Evolutionary conservation across 2,113 vertebrate genomes (phyloP).

Genomic region (Erinaceus europaeus): DNA sequence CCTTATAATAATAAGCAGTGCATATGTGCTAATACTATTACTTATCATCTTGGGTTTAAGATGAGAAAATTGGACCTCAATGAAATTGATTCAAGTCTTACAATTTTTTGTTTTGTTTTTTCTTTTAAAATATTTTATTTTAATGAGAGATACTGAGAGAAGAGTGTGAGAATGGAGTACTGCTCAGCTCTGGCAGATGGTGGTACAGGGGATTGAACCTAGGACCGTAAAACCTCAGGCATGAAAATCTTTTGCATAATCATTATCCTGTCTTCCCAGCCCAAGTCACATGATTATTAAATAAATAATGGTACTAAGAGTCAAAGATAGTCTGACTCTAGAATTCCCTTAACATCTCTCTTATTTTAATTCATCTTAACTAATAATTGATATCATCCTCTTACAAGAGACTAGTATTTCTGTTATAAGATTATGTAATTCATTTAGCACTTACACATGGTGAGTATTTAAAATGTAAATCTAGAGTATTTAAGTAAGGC

Average conservation of each 20-base stretch:
- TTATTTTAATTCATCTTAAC: conserved; percentile 37
- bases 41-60: conserved; percentile 15
- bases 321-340: conserved; percentile 14
- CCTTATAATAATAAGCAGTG: neutral
- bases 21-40: conserved; percentile 26
- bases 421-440: conserved; percentile 13
- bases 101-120: no score
- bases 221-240: no score
- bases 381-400: conserved; percentile 24
- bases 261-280: no score
- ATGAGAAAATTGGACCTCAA: neutral
- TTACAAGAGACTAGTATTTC: no score
- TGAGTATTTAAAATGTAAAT: conserved; percentile 30
- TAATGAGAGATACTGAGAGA: no score
- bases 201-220: no score
- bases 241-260: no score
- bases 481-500: neutral
- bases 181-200: no score
- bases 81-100: conserved; percentile 2
- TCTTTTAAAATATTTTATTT: no score
- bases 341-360: neutral
- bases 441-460: neutral
- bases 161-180: no score
- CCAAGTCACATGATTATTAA: conserved; percentile 6
- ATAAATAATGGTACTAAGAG: neutral